These are phyloP conservation scores for Theretra japonica DNA, from an alignment of 2,888 invertebrate species.

Conservation along the genomic window DNA sequence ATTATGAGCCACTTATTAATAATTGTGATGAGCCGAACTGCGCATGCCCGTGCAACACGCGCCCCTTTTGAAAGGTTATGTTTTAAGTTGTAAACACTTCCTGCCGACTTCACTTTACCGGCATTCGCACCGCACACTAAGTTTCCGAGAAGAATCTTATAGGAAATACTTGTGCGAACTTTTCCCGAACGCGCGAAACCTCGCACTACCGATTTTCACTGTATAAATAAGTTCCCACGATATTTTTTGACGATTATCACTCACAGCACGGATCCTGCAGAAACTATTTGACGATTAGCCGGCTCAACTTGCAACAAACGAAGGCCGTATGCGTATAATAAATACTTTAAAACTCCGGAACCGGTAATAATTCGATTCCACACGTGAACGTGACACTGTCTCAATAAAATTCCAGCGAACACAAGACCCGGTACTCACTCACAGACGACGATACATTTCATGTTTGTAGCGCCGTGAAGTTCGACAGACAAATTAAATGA, in stretches of 20 bases:
- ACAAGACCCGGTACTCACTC: slow-evolving; percentile 67
- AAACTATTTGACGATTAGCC: slow-evolving; percentile 69
- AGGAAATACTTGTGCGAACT: slow-evolving; percentile 63
- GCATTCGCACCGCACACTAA: slow-evolving; percentile 61
- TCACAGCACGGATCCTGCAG: slow-evolving; percentile 63
- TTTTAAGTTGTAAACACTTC: slow-evolving; percentile 74
- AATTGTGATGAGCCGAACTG: slow-evolving; percentile 73
- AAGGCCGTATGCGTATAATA: slow-evolving; percentile 78
- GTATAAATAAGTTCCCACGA: slow-evolving; percentile 61
- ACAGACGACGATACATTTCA: slow-evolving; percentile 65
- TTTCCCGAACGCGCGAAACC: slow-evolving; percentile 48
- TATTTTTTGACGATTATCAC: slow-evolving; percentile 56
- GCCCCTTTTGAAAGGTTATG: slow-evolving; percentile 79
- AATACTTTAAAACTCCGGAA: slow-evolving; percentile 82
- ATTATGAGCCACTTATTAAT: slow-evolving; percentile 77
- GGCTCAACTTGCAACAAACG: slow-evolving; percentile 76
- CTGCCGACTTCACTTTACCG: slow-evolving; percentile 61
- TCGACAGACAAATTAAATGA: slow-evolving; percentile 81
- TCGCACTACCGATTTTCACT: slow-evolving; percentile 45
- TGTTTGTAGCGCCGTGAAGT: slow-evolving; percentile 65
- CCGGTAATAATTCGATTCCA: slow-evolving; percentile 79
- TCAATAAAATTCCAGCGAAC: slow-evolving; percentile 71
- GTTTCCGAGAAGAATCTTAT: slow-evolving; percentile 71
- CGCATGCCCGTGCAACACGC: slow-evolving; percentile 81
- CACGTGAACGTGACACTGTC: slow-evolving; percentile 83